Percentiles rank a stretch among this genome's conserved stretches.
These are phyloP conservation scores for Bombus cullumanus DNA, from an alignment of 1,140 invertebrate species.

Conservation along the genomic window DNA sequence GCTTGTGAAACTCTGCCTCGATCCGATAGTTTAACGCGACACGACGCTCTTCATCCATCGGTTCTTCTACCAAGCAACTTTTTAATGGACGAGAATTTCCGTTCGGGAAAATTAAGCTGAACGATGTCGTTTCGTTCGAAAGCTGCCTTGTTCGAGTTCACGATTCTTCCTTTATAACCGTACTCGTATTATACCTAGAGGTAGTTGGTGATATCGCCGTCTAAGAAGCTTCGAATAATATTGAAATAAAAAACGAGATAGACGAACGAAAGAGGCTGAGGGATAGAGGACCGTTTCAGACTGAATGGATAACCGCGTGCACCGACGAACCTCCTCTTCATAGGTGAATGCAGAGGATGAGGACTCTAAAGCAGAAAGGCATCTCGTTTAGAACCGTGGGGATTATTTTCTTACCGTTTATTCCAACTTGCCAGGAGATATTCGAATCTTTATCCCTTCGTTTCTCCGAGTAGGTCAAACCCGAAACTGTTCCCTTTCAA, in stretches of 20 bases:
- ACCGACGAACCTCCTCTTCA: not conserved
- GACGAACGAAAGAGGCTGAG: not conserved
- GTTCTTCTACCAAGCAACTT: not conserved
- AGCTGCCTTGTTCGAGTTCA: not conserved
- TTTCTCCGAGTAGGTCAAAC: slow-evolving; percentile 4
- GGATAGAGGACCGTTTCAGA: not conserved
- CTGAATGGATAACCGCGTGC: slow-evolving; percentile 24
- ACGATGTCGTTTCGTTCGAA: not conserved
- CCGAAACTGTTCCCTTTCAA: not conserved
- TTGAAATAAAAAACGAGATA: not conserved
- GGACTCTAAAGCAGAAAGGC: slow-evolving; percentile 20
- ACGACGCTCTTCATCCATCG: not conserved
- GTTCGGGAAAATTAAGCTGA: not conserved
- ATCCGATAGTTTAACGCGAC: not conserved
- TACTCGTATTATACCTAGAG: not conserved
- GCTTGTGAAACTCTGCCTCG: not conserved
- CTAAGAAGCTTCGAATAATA: not conserved
- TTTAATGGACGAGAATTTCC: not conserved
- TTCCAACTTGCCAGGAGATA: not conserved
- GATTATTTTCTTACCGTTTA: slow-evolving; percentile 54
- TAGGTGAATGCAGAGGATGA: not conserved
- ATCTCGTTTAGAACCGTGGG: slow-evolving; percentile 25
- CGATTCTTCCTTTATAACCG: not conserved
- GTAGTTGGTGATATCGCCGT: not conserved
- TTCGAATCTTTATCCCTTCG: slow-evolving; percentile 19